Conservation (phyloP, 2,888 invertebrate genomes). For the Vesta saturnalis region DNA sequence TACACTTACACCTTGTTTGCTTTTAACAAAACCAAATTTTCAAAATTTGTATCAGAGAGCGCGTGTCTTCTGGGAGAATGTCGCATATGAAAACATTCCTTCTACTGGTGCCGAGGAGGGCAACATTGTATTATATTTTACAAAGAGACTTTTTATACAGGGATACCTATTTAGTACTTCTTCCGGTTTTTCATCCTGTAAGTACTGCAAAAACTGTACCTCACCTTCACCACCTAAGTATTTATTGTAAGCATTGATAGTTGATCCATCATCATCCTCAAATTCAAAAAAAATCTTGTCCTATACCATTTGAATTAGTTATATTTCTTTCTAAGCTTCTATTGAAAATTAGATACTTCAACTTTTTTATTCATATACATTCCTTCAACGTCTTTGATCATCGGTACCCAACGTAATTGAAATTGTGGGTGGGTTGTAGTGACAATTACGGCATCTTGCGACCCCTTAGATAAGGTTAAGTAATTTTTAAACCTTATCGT, state of each 20-base stretch:
- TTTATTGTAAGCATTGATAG: not conserved
- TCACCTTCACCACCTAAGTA: not conserved
- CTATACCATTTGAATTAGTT: not conserved
- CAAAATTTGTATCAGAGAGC: too few relatives aligned
- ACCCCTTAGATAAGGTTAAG: slow-evolving; percentile 1
- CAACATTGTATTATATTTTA: slow-evolving; percentile 39
- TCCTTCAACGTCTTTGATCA: too few relatives aligned
- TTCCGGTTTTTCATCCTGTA: slow-evolving; percentile 3
- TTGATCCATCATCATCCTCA: not conserved
- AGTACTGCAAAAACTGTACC: slow-evolving; percentile 5
- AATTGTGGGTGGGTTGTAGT: slow-evolving; percentile 8
- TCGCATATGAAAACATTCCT: slow-evolving; percentile 32
- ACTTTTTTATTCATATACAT: not conserved
- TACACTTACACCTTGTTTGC: too few relatives aligned
- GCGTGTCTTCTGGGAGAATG: slow-evolving; percentile 4
- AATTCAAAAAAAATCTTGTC: slow-evolving; percentile 14
- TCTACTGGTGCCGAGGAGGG: slow-evolving; percentile 39
- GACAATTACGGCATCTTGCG: slow-evolving; percentile 1
- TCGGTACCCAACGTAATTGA: slow-evolving; percentile 13
- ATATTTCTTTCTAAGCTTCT: not conserved
- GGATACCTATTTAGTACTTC: slow-evolving; percentile 28
- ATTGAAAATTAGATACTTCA: not conserved
- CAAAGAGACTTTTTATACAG: slow-evolving; percentile 33
- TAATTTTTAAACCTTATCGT: not conserved
- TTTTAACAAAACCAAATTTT: too few relatives aligned